A percentile compares a stretch with the other conserved stretches of the same genome.
phyloP scores from a whole-genome alignment of 53 echinoderm and acorn worm genomes.

The Mesocentrotus franciscanus region DNA sequence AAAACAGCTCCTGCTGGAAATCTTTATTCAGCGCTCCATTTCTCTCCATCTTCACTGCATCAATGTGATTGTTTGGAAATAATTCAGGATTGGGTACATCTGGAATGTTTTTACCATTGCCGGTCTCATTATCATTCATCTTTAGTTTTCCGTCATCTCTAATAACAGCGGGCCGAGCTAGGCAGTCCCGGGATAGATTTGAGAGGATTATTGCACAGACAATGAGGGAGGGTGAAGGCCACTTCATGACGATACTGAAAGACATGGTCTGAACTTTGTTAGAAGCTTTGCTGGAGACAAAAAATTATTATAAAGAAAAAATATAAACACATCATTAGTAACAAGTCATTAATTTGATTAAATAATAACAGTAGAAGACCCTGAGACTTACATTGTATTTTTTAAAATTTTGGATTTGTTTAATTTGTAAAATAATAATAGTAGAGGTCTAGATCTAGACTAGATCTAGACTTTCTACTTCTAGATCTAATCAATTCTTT shows the following conservation, averaged over 20 bases:
- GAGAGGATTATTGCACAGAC: constrained; percentile 54
- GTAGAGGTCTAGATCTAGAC: no score
- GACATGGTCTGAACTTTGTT: not conserved
- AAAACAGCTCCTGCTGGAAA: constrained; percentile 90
- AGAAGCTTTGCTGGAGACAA: not conserved
- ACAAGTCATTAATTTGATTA: no score
- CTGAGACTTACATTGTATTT: no score
- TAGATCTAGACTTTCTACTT: no score
- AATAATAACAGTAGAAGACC: no score
- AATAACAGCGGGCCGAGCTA: not conserved
- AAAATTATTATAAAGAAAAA: no score
- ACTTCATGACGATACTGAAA: constrained; percentile 46
- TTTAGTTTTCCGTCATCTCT: not conserved
- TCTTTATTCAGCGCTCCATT: constrained; percentile 93
- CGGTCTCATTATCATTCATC: constrained; percentile 21
- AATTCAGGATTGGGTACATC: constrained; percentile 62
- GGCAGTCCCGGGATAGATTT: not conserved
- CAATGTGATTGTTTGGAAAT: constrained; percentile 88
- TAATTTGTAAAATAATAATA: no score
- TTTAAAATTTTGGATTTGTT: no score
- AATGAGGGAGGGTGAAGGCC: constrained; percentile 38
- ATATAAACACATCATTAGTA: no score
- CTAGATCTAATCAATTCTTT: no score
- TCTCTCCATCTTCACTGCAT: constrained; percentile 87
- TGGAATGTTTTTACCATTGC: constrained; percentile 4